These are phyloP conservation scores for Nezara viridula DNA, from an alignment of 2,888 invertebrate species.

Conservation along the genomic window DNA sequence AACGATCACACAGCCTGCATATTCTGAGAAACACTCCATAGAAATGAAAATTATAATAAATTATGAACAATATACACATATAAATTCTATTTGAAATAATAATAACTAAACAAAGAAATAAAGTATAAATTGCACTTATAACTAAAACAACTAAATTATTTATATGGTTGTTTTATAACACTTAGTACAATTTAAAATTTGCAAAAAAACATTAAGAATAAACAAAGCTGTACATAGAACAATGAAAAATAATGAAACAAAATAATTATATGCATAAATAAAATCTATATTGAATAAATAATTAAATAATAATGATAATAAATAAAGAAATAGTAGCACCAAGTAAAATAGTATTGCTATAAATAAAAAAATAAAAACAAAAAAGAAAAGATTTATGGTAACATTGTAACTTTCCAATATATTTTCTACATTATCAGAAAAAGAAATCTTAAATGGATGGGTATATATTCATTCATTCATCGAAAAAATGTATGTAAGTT, in stretches of 20 bases:
- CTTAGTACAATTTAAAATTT: conserved; percentile 33
- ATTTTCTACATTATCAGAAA: neutral
- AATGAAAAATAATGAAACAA: conserved; percentile 55
- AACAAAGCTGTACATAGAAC: conserved; percentile 52
- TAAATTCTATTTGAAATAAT: conserved; percentile 50
- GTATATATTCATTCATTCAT: conserved; percentile 27
- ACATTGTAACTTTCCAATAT: conserved; percentile 44
- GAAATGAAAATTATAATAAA: conserved; percentile 51
- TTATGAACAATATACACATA: conserved; percentile 49
- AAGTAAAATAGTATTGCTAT: conserved; percentile 47
- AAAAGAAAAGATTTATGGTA: conserved; percentile 45
- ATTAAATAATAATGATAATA: conserved; percentile 50
- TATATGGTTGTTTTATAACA: conserved; percentile 42
- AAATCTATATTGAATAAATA: conserved; percentile 55
- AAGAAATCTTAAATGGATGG: neutral
- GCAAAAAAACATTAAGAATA: conserved; percentile 31
- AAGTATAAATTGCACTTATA: conserved; percentile 52
- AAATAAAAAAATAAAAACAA: conserved; percentile 47
- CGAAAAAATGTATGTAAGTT: neutral
- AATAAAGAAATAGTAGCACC: conserved; percentile 58
- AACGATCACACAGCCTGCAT: conserved; percentile 56
- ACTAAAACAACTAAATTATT: conserved; percentile 36
- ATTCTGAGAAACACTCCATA: conserved; percentile 47
- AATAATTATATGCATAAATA: conserved; percentile 50
- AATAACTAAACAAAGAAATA: conserved; percentile 48